Conservation (phyloP, 2,113 vertebrate species). For the Smithornis capensis region DNA sequence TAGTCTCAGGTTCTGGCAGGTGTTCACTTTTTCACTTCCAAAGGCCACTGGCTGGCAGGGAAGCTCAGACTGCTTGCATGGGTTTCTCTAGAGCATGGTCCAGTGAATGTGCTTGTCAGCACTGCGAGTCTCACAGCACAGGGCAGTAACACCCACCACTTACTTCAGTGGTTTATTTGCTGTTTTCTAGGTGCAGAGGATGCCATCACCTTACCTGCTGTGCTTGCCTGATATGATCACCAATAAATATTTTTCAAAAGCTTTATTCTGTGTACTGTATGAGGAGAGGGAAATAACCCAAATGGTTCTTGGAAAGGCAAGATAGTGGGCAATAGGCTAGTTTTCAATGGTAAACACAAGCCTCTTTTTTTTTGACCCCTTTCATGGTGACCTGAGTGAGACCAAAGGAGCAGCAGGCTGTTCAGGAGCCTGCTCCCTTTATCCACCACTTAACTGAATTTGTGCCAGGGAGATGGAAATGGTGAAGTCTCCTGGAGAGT, state of each 20-base stretch:
- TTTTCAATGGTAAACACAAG: not conserved
- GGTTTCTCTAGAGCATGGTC: not conserved
- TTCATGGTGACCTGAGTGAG: not conserved
- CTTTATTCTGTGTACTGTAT: not conserved
- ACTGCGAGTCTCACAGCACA: fast-evolving
- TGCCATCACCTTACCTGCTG: not conserved
- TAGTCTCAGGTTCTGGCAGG: not conserved
- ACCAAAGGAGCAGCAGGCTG: not conserved
- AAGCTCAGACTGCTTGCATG: not conserved
- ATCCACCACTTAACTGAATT: not conserved
- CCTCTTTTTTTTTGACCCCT: not conserved
- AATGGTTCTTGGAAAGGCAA: not conserved
- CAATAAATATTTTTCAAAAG: not conserved
- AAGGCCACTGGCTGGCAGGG: not conserved
- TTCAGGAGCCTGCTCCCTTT: not conserved
- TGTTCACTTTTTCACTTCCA: not conserved
- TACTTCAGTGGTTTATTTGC: not conserved
- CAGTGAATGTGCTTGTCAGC: not conserved
- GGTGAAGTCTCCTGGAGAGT: not conserved
- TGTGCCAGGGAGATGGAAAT: not conserved
- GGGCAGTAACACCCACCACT: not conserved
- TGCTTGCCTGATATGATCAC: not conserved
- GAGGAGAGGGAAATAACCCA: not conserved
- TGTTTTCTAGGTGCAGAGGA: not conserved
- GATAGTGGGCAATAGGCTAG: not conserved